Percentiles rank a stretch among this genome's conserved stretches.
Conservation (phyloP, 2,113 vertebrate species). For the Nothoprocta perdicaria region DNA sequence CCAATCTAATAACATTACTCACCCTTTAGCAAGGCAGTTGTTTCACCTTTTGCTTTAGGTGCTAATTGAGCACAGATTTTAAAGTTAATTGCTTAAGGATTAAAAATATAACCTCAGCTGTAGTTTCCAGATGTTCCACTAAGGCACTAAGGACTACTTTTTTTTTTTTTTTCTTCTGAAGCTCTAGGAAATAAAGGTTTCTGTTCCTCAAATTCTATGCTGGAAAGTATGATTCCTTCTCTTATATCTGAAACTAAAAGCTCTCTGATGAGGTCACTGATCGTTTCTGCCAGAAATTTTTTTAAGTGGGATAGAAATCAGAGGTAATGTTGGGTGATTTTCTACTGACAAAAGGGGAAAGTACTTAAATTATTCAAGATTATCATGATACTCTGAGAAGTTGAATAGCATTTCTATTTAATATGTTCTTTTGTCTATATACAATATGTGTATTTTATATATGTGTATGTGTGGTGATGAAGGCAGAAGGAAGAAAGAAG, state of each 20-base stretch:
- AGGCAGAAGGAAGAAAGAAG: not conserved
- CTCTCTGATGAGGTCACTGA: not conserved
- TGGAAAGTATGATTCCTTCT: not conserved
- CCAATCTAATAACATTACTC: not conserved
- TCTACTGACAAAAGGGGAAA: not conserved
- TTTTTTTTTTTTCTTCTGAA: not conserved
- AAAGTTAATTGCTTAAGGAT: not conserved
- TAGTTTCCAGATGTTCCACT: not conserved
- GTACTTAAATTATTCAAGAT: not conserved
- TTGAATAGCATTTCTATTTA: not conserved
- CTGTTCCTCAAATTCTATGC: not conserved
- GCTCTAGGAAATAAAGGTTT: not conserved
- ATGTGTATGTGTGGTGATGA: not conserved
- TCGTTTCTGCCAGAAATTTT: not conserved
- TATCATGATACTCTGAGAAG: not conserved
- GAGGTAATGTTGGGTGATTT: not conserved
- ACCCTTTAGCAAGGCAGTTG: not conserved
- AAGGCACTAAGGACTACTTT: too few relatives aligned
- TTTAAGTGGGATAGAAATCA: not conserved
- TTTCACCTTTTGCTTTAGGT: not conserved
- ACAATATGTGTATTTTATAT: not conserved
- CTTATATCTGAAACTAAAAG: not conserved
- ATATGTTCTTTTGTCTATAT: not conserved
- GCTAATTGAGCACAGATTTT: not conserved
- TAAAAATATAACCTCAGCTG: not conserved